These are phyloP conservation scores for Paradoxurus hermaphroditus DNA, from an alignment of 2,113 vertebrate genomes.

Conservation along the genomic window DNA sequence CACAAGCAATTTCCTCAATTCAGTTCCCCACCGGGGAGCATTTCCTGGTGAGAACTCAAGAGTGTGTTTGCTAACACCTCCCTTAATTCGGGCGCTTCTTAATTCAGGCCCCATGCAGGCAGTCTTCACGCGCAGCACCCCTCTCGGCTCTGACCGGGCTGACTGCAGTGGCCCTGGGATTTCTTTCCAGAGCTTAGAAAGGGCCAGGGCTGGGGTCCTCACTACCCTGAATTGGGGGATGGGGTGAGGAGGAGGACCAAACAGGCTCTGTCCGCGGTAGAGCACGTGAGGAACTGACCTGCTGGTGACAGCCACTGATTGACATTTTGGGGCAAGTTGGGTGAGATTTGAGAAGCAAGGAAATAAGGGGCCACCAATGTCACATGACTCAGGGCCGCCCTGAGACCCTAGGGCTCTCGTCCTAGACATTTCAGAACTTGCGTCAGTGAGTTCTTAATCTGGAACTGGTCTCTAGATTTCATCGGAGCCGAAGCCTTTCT, in stretches of 20 bases:
- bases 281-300: accelerated
- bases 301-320: accelerated
- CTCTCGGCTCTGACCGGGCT: too few relatives aligned
- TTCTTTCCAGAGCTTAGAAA: background rate
- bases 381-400: background rate
- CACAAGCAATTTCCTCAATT: conserved; percentile 22
- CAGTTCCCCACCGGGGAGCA: background rate
- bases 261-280: accelerated
- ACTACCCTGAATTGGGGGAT: background rate
- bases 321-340: background rate
- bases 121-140: background rate
- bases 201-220: background rate
- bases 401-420: too few relatives aligned
- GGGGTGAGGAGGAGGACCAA: background rate
- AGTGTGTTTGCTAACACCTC: background rate
- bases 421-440: background rate
- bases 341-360: background rate
- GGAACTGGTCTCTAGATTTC: background rate
- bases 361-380: accelerated
- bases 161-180: background rate
- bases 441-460: background rate
- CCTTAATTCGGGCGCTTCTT: background rate
- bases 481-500: background rate
- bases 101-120: background rate
- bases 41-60: background rate